phyloP scores from a whole-genome alignment of 30 jellyfish, hydroid and myxozoan genomes.

The Euphysa ruthae region DNA sequence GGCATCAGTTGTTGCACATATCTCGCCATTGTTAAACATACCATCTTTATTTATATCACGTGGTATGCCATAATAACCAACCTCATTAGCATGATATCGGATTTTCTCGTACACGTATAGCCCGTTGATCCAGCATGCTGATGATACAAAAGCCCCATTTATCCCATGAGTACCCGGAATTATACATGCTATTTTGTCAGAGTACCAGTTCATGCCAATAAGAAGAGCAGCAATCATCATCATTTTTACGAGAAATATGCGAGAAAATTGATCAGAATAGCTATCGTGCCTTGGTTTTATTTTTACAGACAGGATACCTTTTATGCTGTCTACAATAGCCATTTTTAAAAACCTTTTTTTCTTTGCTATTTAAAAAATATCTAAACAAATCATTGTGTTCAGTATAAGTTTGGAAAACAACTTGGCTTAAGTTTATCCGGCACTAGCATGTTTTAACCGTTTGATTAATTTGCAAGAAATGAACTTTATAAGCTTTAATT shows the following conservation, averaged over 20 bases:
- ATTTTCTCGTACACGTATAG: slow-evolving; percentile 14
- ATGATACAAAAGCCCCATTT: slow-evolving; percentile 1
- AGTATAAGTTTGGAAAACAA: no score
- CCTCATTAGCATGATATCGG: slow-evolving; percentile 13
- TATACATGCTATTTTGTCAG: not conserved
- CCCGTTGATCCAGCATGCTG: slow-evolving; percentile 31
- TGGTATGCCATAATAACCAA: slow-evolving; percentile 17
- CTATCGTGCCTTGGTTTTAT: slow-evolving; percentile 14
- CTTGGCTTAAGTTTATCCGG: no score
- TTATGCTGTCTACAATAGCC: slow-evolving; percentile 15
- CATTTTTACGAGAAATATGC: slow-evolving; percentile 6
- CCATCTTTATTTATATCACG: slow-evolving; percentile 3
- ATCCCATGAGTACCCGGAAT: slow-evolving; percentile 4
- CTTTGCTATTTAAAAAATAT: not conserved
- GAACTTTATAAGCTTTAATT: no score
- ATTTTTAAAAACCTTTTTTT: not conserved
- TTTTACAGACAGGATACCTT: slow-evolving; percentile 5
- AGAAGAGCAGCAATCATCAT: slow-evolving; percentile 11
- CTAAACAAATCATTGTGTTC: no score
- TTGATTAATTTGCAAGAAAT: no score
- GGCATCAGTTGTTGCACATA: not conserved
- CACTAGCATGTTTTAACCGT: no score
- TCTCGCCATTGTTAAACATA: not conserved
- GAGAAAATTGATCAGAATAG: slow-evolving; percentile 21
- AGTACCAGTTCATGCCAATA: slow-evolving; percentile 22